Evolutionary conservation across 2,888 invertebrate genomes (phyloP).

Genomic region (Bugula neritina): DNA sequence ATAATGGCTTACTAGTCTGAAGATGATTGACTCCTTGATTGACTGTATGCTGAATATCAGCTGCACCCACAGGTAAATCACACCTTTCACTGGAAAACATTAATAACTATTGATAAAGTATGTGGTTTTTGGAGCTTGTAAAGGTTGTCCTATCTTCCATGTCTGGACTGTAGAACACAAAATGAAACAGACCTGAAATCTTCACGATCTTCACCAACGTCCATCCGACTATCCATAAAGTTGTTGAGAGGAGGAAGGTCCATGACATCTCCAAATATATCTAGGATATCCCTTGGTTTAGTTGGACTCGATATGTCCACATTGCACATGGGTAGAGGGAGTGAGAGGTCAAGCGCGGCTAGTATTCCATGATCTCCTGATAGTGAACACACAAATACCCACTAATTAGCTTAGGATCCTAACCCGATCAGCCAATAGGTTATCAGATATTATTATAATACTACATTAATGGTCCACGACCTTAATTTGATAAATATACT

Average conservation of each 20-base stretch:
- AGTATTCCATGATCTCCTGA: slow-evolving; percentile 26
- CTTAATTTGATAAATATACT: too few relatives aligned
- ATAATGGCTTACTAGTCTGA: too few relatives aligned
- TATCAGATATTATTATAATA: too few relatives aligned
- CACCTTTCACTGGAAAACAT: neutral
- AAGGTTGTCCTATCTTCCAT: too few relatives aligned
- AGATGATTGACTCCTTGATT: neutral
- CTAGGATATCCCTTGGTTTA: slow-evolving; percentile 24
- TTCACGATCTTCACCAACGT: neutral
- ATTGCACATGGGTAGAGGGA: slow-evolving; percentile 26
- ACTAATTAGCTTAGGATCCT: too few relatives aligned
- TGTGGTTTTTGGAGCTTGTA: too few relatives aligned
- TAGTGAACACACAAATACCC: too few relatives aligned
- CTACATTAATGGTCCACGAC: too few relatives aligned
- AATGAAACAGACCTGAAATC: neutral
- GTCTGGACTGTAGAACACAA: too few relatives aligned
- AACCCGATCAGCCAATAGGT: too few relatives aligned
- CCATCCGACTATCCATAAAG: slow-evolving; percentile 1
- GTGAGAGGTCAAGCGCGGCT: slow-evolving; percentile 25
- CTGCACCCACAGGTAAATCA: neutral
- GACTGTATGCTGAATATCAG: neutral
- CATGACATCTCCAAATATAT: slow-evolving; percentile 27
- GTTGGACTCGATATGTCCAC: slow-evolving; percentile 24
- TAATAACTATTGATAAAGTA: too few relatives aligned
- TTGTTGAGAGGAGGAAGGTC: slow-evolving; percentile 22